Percentiles rank a stretch among this genome's conserved stretches.
Evolutionary conservation across 2,888 invertebrate species (phyloP).

Genomic region (Leptura quadrifasciata): DNA sequence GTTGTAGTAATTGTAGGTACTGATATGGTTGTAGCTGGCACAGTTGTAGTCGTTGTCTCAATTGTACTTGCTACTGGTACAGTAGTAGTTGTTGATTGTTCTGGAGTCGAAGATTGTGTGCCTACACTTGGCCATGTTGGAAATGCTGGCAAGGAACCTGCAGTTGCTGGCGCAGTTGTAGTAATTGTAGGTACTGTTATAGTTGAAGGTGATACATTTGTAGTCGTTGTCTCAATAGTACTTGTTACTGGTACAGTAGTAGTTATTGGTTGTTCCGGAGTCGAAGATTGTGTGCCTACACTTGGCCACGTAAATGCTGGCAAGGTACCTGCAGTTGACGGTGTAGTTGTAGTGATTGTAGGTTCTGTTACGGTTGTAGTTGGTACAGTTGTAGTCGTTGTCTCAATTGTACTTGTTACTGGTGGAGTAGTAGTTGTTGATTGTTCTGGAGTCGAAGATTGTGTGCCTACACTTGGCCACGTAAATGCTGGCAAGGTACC

Average conservation of each 20-base stretch:
- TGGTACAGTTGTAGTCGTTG: not conserved
- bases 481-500: not conserved
- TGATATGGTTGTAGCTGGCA: too few relatives aligned
- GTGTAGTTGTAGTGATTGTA: not conserved
- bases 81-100: too few relatives aligned
- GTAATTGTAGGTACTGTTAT: not conserved
- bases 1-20: too few relatives aligned
- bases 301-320: not conserved
- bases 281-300: not conserved
- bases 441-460: not conserved
- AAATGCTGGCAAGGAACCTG: not conserved
- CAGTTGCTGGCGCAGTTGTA: not conserved
- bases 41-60: too few relatives aligned
- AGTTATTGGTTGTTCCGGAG: not conserved
- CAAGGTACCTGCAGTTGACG: not conserved
- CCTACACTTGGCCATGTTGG: not conserved
- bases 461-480: not conserved
- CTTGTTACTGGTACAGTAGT: not conserved
- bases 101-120: not conserved
- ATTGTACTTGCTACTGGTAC: too few relatives aligned
- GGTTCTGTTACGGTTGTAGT: slow-evolving; percentile 25
- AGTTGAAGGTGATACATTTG: not conserved
- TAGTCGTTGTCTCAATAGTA: not conserved
- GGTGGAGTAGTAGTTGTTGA: not conserved
- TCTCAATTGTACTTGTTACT: not conserved